phyloP scores from a whole-genome alignment of 92 coral and sea anemone species.

The Parazoanthus darwini region DNA sequence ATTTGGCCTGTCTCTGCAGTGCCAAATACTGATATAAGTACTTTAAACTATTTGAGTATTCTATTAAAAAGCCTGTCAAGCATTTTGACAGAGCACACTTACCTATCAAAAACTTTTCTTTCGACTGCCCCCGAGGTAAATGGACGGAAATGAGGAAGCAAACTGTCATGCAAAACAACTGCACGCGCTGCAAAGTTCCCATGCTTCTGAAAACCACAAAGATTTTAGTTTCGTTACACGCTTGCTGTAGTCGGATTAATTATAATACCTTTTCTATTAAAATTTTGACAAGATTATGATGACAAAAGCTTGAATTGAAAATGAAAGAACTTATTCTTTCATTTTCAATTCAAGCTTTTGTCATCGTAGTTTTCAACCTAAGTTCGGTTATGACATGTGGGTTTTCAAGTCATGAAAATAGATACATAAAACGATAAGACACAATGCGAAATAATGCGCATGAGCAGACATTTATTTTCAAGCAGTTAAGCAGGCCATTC shows the following conservation, averaged over 20 bases:
- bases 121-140: slow-evolving; percentile 2
- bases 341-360: too few relatives aligned
- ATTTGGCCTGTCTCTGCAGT: too few relatives aligned
- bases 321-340: too few relatives aligned
- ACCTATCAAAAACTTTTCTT: slow-evolving; percentile 35
- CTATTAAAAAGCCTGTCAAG: not conserved
- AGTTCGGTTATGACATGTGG: too few relatives aligned
- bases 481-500: too few relatives aligned
- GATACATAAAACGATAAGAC: too few relatives aligned
- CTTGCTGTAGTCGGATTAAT: not conserved
- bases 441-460: too few relatives aligned
- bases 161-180: not conserved
- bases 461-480: too few relatives aligned
- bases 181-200: slow-evolving; percentile 7
- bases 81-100: not conserved
- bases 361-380: not conserved
- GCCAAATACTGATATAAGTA: too few relatives aligned
- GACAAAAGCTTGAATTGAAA: too few relatives aligned
- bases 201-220: slow-evolving; percentile 13
- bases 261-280: not conserved
- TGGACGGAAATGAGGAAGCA: not conserved
- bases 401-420: too few relatives aligned
- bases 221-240: not conserved
- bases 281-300: not conserved
- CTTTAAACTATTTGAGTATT: not conserved